Percentiles rank a stretch among this genome's conserved stretches.
Evolutionary conservation across 2,113 vertebrate species (phyloP).

Genomic region (Toxostoma redivivum): DNA sequence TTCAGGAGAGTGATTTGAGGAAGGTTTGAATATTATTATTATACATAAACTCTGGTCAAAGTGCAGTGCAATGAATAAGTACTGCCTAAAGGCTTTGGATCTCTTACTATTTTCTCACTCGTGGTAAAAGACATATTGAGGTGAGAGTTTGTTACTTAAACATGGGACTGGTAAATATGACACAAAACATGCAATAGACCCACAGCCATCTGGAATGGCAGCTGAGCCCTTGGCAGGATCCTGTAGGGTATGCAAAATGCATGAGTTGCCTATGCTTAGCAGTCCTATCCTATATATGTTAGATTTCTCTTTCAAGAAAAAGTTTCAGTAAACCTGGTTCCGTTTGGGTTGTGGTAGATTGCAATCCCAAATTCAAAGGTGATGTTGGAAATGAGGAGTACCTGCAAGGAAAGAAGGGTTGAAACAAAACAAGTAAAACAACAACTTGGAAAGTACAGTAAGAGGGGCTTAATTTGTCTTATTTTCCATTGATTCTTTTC

Average conservation of each 20-base stretch:
- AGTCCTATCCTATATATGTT: background rate
- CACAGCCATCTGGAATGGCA: constrained; percentile 31
- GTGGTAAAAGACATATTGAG: constrained; percentile 5
- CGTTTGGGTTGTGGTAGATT: background rate
- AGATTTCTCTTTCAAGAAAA: background rate
- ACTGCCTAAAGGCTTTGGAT: background rate
- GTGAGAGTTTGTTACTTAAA: constrained; percentile 33
- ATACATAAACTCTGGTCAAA: background rate
- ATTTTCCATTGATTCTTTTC: background rate
- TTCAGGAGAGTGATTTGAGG: background rate
- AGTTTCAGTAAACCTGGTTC: no score
- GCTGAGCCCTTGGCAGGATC: constrained; percentile 28
- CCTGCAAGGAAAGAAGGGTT: background rate
- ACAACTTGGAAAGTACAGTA: background rate
- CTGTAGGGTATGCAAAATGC: background rate
- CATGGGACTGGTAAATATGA: background rate
- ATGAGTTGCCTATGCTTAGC: background rate
- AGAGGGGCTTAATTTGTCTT: background rate
- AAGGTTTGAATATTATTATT: background rate
- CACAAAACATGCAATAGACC: background rate
- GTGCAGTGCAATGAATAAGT: background rate
- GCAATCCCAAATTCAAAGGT: background rate
- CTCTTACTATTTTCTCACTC: background rate
- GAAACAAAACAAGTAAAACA: background rate
- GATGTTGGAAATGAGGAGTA: background rate